Evolutionary conservation across 2,888 invertebrate species (phyloP), one percentile per base, ranked within the genome.

Genomic region (Drosophila neutralis): DNA sequence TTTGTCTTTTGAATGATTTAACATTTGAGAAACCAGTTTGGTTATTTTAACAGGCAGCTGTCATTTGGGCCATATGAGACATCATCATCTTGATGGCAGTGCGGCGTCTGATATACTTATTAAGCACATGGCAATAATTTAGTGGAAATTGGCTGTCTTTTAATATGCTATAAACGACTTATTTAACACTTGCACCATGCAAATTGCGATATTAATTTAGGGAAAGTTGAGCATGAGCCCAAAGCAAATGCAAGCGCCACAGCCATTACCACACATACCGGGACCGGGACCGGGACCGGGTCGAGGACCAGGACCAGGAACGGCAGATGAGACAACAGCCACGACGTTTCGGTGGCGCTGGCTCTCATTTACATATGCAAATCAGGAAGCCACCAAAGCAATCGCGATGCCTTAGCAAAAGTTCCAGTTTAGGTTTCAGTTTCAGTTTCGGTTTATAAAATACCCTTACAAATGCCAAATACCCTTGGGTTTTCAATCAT

Each of bases 141-240:
- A 77, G 82, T 87, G 77, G 66, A 89, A 85, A 85, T 85, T 85
- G 89, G 69, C 77, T 84, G 85, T 84, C 80, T 75, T 74, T 86
- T 82, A 89, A 85, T 89, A 89, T 80, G 82, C 82, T 73, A 85
- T 89, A 87, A 86, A 88, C 90, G 90, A 85, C 90, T 85, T 89
- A 89, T 87, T 86, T 86, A 89, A 86, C 86, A 86, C 86, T 82
- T 85, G 80, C 45, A 69, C 78, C 69, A 87, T 89, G 86, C 86
- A 89, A 89, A 86, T 86, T 86, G 71, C 80, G 78, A 78, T 82
- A 85, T 89, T 87, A 84, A 87, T 82, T 89, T 86, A 86, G 78
- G 83, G 64, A 78, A 83, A 74, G 69, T 78, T 63, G 58, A 62
- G 67, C 61, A 49, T n/a, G 59, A 51, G 63, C 70, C 78, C 56